Evolutionary conservation across 2,113 vertebrate species (phyloP), one percentile per base, ranked within the genome.

Genomic region (Oncorhynchus kisutch): DNA sequence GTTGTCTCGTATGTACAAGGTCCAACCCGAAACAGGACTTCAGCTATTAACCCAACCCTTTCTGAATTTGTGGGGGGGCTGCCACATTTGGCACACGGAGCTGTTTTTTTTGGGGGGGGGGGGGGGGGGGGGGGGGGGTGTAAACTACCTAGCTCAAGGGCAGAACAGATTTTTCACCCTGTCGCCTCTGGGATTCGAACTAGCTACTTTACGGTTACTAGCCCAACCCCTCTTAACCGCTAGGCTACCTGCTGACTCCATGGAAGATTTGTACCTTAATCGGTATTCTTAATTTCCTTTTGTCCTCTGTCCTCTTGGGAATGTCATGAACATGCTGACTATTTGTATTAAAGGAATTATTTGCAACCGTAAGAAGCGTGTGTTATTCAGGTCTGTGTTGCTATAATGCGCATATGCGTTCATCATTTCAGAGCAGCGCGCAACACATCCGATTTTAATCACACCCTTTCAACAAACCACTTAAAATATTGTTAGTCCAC

Each of bases 321-420:
- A 84, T 85, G 83, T 90, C 83, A 82, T 90, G 86, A 89, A 87
- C 81, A 87, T 91, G 90, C 86, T 89, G 83, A 91, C 81, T 91
- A 77, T 86, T 94, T 92, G 86, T 91, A 92, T 91, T 94, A 92
- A 93, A 93, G 78, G 59, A 88, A 84, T 81, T 85, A 60, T 82
- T 88, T 87, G 75, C 51, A 71, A 75, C 70, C 67, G 27, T 29
- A 29, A 20, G 8, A 39, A 18, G 24, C 16, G 67, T 62, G 59
- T 24, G 20, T 62, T 54, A 18, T 18, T 54, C 51, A 18, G 3
- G 16, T 16, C 14, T 54, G 13, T 54, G 51, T 18, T 54, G 51
- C 51, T 18, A 18, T 18, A 54, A 5, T 54, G 16, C 16, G 3
- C 11, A 45, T 45, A 45, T 45, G 39, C 39, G 39, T 11, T 45